phyloP scores from a whole-genome alignment of 2,888 invertebrate species.

The Osedax fenrisi region DNA sequence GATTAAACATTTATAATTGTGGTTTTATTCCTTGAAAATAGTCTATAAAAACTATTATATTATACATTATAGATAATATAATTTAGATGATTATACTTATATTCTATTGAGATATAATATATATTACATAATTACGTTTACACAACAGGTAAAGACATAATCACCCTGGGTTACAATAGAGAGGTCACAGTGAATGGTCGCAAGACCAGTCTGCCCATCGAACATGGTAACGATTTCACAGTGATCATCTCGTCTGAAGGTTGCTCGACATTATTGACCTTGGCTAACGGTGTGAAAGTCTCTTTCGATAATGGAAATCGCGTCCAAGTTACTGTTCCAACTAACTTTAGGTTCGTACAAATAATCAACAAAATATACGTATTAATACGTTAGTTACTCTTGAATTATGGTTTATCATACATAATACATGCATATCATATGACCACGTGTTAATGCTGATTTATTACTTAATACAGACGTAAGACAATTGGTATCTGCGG shows the following conservation, averaged over 20 bases:
- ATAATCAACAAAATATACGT: too few relatives aligned
- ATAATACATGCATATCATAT: too few relatives aligned
- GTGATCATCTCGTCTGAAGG: not conserved
- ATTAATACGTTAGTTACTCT: too few relatives aligned
- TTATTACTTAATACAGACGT: not conserved
- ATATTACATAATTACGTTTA: too few relatives aligned
- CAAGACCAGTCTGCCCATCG: not conserved
- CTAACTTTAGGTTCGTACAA: not conserved
- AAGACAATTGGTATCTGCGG: constrained; percentile 7
- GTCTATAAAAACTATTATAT: too few relatives aligned
- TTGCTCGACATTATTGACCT: not conserved
- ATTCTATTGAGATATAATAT: too few relatives aligned
- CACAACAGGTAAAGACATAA: not conserved
- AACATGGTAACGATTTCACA: not conserved
- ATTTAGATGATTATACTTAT: too few relatives aligned
- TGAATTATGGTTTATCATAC: too few relatives aligned
- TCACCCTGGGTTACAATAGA: not conserved
- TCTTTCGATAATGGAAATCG: not conserved
- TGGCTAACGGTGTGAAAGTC: not conserved
- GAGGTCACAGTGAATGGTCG: not conserved
- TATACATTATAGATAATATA: too few relatives aligned
- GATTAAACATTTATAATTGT: too few relatives aligned
- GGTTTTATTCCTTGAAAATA: too few relatives aligned
- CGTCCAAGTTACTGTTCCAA: not conserved
- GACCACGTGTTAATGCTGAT: too few relatives aligned